phyloP scores from a whole-genome alignment of 2,797 vertebrate species.

The Gobionotothen gibberifrons region DNA sequence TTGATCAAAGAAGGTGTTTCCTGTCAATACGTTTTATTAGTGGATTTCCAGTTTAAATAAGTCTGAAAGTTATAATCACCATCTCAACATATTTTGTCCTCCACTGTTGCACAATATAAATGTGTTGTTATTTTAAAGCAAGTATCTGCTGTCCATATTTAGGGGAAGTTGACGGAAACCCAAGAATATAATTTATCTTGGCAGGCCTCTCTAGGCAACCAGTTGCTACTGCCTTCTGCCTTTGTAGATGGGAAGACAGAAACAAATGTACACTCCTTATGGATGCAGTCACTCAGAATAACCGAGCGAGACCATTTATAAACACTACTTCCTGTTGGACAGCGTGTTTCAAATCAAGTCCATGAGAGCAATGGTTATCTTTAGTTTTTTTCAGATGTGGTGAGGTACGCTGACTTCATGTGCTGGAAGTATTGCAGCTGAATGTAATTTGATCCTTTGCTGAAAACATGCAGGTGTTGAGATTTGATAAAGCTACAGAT shows the following conservation, averaged over 20 bases:
- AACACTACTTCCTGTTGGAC: conserved; percentile 64
- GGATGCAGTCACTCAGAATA: conserved; percentile 68
- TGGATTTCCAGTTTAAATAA: conserved; percentile 59
- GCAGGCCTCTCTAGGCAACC: conserved; percentile 73
- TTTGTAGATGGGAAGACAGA: conserved; percentile 86
- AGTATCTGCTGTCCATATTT: conserved; percentile 85
- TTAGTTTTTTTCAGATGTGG: conserved; percentile 64
- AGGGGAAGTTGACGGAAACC: conserved; percentile 79
- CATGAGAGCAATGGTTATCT: conserved; percentile 60
- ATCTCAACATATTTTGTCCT: conserved; percentile 56
- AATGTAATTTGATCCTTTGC: conserved; percentile 71
- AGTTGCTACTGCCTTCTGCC: conserved; percentile 86
- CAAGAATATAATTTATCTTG: conserved; percentile 87
- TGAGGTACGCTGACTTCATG: conserved; percentile 53
- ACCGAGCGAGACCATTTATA: conserved; percentile 64
- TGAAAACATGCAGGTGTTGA: conserved; percentile 50
- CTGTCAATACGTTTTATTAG: conserved; percentile 41
- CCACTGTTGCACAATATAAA: conserved; percentile 73
- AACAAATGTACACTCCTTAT: conserved; percentile 84
- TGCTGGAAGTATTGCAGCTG: conserved; percentile 55
- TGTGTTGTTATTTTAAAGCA: conserved; percentile 61
- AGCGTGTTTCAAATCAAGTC: conserved; percentile 70
- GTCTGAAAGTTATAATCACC: conserved; percentile 69
- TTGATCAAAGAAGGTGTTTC: background rate
- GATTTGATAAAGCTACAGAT: conserved; percentile 70